These are phyloP conservation scores for Allacma fusca DNA, from an alignment of 2,888 invertebrate genomes.

Conservation along the genomic window DNA sequence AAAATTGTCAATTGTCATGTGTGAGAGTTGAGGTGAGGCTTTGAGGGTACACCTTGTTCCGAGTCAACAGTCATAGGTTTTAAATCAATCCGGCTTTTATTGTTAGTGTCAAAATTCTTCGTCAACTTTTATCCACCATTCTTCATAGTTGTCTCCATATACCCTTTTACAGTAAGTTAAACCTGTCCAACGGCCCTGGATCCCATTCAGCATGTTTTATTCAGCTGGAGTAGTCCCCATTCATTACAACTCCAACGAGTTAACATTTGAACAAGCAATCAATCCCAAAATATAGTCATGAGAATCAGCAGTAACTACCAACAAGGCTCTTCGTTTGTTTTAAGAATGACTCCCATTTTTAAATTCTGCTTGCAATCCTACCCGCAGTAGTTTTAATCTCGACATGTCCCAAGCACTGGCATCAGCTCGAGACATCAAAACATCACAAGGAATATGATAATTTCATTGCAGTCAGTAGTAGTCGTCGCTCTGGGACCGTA, in stretches of 20 bases:
- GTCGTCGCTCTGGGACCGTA: no score
- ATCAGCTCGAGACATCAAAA: no score
- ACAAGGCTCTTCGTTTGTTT: no score
- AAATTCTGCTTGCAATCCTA: no score
- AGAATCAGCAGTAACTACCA: no score
- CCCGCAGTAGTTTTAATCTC: no score
- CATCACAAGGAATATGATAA: no score
- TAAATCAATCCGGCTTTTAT: constrained; percentile 34
- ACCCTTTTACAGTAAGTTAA: not conserved
- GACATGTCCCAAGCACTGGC: no score
- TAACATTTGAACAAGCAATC: not conserved
- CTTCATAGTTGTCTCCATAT: constrained; percentile 5
- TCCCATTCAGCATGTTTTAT: not conserved
- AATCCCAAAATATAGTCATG: not conserved
- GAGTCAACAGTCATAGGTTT: constrained; percentile 32
- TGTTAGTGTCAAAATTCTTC: constrained; percentile 27
- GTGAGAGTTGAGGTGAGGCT: constrained; percentile 31
- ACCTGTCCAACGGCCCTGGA: not conserved
- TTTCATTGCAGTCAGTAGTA: no score
- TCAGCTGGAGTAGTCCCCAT: not conserved
- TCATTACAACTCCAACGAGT: constrained; percentile 16
- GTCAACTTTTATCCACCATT: constrained; percentile 12
- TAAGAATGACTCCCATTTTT: no score
- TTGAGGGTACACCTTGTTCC: constrained; percentile 29
- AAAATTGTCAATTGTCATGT: constrained; percentile 43